Base-by-base conservation (phyloP, 1,140 invertebrate genomes). In the Platyscapa corneri region DNA sequence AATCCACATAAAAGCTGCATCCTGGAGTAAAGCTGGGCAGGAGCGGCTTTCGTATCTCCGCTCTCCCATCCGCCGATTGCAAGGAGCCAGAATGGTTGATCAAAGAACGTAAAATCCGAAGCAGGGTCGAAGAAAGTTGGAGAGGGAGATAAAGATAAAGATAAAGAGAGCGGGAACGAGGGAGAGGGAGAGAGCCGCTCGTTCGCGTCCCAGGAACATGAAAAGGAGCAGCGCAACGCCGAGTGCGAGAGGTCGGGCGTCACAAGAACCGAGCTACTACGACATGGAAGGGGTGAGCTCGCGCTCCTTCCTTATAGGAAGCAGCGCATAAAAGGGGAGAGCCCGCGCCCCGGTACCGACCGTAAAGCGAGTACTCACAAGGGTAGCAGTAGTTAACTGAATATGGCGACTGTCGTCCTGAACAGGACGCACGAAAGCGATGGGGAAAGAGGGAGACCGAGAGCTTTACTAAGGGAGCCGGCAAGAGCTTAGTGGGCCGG, bases 71-170 rank as follows among this genome's bases (percentile, higher is more conserved):
- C 42, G 49, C 56, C 85, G 80, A 86, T 82, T 86, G 80, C 80
- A 49, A 79, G 64, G n/a, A 39, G 78, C 30, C 72, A 83, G 88
- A 88, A 89, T 89, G 87, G 87, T 87, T 89, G 89, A 90, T 90
- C 89, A 90, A 89, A 90, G 89, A 87, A 87, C 81, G 76, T 87
- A 76, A 74, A 86, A 86, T 86, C 46, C 34, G 42, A 82, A 80
- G 83, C 12, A 70, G 34, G 27, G 39, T 27, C n/a, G 42, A 20
- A n/a, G 42, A 67, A 46, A 23, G 72, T 2, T 77, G 5, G 65
- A 16, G 34, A 46, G 60, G 30, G 32, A 65, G 42, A 27, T 27
- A 16, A 23, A 30, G 16, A 23, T 0, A 39, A 27, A 30, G 64
- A 67, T 32, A 32, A 8, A 0, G 8, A 67, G 64, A 39, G 14